Evolutionary conservation across 1,140 invertebrate genomes (phyloP).

Genomic region (Nasonia giraulti): DNA sequence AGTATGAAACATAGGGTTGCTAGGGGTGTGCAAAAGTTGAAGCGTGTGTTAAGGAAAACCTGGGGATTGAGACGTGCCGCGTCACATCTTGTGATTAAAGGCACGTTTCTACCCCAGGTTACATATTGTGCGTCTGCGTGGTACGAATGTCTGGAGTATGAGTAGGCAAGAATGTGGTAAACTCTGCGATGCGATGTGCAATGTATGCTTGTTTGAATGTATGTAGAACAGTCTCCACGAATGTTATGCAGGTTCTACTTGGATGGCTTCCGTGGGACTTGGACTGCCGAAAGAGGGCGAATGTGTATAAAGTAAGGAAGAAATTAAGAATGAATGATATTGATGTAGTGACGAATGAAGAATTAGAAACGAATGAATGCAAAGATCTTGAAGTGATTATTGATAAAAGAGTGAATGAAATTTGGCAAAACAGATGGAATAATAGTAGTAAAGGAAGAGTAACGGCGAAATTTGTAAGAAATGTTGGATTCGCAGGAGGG

Average conservation of each 20-base stretch:
- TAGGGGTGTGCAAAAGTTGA: neutral
- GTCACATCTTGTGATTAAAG: neutral
- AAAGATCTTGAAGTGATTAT: constrained; percentile 48
- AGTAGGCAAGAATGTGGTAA: neutral
- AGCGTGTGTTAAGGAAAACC: constrained; percentile 32
- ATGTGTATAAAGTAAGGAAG: neutral
- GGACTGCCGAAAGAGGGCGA: neutral
- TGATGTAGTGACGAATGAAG: constrained; percentile 39
- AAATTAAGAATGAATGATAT: neutral
- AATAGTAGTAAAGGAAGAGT: constrained; percentile 29
- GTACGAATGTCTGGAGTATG: neutral
- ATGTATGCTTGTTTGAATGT: neutral
- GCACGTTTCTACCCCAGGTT: neutral
- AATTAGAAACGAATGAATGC: constrained; percentile 52
- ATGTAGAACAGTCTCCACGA: neutral
- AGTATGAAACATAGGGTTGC: neutral
- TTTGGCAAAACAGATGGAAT: neutral
- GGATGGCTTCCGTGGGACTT: constrained; percentile 8
- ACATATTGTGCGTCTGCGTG: neutral
- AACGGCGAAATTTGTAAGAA: constrained; percentile 31
- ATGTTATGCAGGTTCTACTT: neutral
- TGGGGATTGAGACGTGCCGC: constrained; percentile 13
- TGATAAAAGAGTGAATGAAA: constrained; percentile 10
- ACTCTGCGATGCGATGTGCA: neutral
- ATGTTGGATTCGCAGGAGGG: constrained; percentile 8